These are phyloP conservation scores for Philhelius pedissequus DNA, from an alignment of 2,888 invertebrate species.

Conservation along the genomic window DNA sequence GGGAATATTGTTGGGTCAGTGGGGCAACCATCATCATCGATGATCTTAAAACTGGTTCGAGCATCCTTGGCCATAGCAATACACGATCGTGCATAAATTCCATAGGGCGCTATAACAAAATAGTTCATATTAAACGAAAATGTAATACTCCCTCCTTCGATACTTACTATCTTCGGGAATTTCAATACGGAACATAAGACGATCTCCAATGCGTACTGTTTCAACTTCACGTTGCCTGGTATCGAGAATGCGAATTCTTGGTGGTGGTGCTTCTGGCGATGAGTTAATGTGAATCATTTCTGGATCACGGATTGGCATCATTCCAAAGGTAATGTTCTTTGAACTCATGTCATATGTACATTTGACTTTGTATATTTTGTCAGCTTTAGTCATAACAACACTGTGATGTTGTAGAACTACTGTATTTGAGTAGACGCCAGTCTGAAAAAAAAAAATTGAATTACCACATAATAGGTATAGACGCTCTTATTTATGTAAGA, in stretches of 20 bases:
- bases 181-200: conserved; percentile 96
- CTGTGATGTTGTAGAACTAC: conserved; percentile 97
- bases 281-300: conserved; percentile 98
- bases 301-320: conserved; percentile 97
- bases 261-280: conserved; percentile 96
- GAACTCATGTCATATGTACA: conserved; percentile 98
- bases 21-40: conserved; percentile 96
- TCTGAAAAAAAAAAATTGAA: conserved; percentile 81
- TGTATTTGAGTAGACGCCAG: conserved; percentile 95
- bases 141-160: neutral
- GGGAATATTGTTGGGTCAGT: conserved; percentile 96
- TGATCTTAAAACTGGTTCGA: conserved; percentile 96
- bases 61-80: conserved; percentile 98
- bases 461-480: neutral
- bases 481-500: neutral
- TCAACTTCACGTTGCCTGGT: conserved; percentile 92
- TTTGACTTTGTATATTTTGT: conserved; percentile 97
- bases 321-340: conserved; percentile 97
- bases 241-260: conserved; percentile 94
- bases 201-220: conserved; percentile 96
- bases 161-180: conserved; percentile 96
- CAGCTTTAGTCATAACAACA: conserved; percentile 97
- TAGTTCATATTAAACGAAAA: neutral
- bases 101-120: conserved; percentile 89
- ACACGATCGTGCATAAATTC: conserved; percentile 96